Percentiles rank a stretch among this genome's conserved stretches.
Evolutionary conservation across 2,113 vertebrate genomes (phyloP).

Genomic region (Bombycilla garrulus): DNA sequence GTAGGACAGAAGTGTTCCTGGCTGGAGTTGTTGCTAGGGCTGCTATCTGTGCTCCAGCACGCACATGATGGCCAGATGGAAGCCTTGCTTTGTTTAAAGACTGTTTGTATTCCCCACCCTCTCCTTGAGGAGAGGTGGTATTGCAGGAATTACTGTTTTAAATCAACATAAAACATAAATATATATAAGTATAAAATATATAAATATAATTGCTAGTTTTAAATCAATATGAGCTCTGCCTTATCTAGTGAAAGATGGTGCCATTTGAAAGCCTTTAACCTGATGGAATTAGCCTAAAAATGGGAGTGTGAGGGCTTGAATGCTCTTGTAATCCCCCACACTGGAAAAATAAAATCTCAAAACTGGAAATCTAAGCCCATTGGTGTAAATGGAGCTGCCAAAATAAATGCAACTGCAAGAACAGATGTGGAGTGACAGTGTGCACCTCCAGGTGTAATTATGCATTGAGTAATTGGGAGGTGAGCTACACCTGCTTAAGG

Average conservation of each 20-base stretch:
- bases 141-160: neutral
- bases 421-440: neutral
- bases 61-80: accelerated
- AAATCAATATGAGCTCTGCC: neutral
- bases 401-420: accelerated
- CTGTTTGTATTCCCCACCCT: neutral
- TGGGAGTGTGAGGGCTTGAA: neutral
- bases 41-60: neutral
- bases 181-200: too few species aligned
- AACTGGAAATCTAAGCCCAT: neutral
- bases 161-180: neutral
- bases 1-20: neutral
- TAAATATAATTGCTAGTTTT: neutral
- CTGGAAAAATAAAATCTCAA: neutral
- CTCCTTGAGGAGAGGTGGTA: neutral
- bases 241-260: neutral
- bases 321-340: accelerated
- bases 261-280: neutral
- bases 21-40: neutral
- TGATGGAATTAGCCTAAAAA: neutral
- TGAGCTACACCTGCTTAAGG: neutral
- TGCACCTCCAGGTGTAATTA: neutral
- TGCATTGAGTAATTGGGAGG: neutral
- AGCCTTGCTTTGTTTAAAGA: neutral
- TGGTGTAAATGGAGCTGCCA: neutral